phyloP scores from a whole-genome alignment of 1,140 invertebrate species.

The Sinonovacula constricta region DNA sequence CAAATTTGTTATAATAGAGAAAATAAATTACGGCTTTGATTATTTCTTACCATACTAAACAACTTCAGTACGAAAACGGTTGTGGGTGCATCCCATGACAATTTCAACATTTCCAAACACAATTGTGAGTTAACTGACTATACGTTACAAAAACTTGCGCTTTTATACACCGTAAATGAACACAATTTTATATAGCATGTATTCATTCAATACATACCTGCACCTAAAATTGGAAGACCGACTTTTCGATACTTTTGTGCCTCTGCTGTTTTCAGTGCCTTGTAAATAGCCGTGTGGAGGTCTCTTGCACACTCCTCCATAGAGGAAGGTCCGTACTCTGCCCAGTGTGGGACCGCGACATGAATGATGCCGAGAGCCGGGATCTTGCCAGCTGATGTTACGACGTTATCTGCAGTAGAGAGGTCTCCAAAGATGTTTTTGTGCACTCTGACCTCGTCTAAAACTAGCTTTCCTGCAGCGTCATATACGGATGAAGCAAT shows the following conservation, averaged over 20 bases:
- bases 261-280: constrained; percentile 39
- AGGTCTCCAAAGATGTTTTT: constrained; percentile 28
- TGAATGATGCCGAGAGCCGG: constrained; percentile 37
- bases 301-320: constrained; percentile 42
- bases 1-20: no score
- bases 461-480: constrained; percentile 33
- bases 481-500: constrained; percentile 10
- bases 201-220: neutral
- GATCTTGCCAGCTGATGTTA: constrained; percentile 42
- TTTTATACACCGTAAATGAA: neutral
- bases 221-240: constrained; percentile 27
- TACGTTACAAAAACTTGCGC: no score
- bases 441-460: constrained; percentile 28
- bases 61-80: no score
- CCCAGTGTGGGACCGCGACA: constrained; percentile 33
- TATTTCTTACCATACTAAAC: no score
- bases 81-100: no score
- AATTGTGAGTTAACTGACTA: no score
- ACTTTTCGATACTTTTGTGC: constrained; percentile 42
- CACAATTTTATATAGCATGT: neutral
- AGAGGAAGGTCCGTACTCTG: constrained; percentile 10
- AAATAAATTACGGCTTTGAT: no score
- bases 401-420: constrained; percentile 20
- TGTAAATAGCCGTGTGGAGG: constrained; percentile 38
- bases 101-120: no score